Base-by-base conservation (phyloP, 2,888 invertebrate genomes). In the Eupithecia inturbata region DNA sequence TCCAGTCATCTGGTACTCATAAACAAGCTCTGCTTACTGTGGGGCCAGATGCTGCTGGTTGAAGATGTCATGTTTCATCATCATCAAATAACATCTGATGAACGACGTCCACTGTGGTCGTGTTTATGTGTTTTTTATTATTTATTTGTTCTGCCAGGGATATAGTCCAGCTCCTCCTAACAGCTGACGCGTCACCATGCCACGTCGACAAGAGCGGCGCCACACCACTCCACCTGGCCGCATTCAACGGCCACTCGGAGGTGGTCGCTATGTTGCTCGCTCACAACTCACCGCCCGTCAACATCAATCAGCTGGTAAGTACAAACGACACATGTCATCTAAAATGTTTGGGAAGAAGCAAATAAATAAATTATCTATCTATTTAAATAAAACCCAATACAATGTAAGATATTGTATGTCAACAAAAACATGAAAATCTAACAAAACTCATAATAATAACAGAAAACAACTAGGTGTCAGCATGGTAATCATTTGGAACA, bases 181-280 rank as follows among this genome's bases (percentile, higher is more conserved):
- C 96, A 78, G 97, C 98, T 87, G 98, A 97, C 86, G 99, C 99
- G 19, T 97, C 98, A 39, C 97, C 98, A 78, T 98, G 98, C 91
- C 95, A 98, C 69, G 96, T 97, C 79, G 99, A 99, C 92, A 96
- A 96, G 81, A 97, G 98, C 88, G 99, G 99, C 26, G 98, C 98
- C 53, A 98, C 98, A 41, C 97, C 99, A 45, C 95, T 99, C 78
- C 99, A 99, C 91, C 95, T 99, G 88, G 99, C 99, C 70, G 98
- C 99, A 69, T 99, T 98, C 98, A 97, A 97, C 71, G 99, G 99
- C 26, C 97, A 98, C 90, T 96, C 97, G 62, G 97, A 98, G 79
- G 97, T 99, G 81, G 98, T 99, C 77, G 95, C 96, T 79, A 95
- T 98, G 91, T 96, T 99, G 78, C 95, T 99, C 73, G 96, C 96